Conservation (phyloP, 2,888 invertebrate species). For the Drosophila neotestacea region DNA sequence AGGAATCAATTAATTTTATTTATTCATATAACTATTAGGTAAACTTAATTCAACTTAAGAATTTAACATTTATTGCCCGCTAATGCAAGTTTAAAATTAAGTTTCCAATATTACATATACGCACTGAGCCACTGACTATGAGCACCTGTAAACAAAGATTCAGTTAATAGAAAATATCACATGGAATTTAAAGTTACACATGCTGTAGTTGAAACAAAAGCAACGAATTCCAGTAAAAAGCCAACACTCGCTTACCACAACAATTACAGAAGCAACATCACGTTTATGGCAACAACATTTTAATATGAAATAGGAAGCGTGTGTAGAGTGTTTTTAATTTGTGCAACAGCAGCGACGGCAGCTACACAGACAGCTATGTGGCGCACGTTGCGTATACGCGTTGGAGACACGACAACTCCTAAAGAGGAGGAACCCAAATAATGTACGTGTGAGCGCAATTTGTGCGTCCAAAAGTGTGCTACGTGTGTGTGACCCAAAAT, state of each 20-base stretch:
- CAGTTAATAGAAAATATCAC: neutral
- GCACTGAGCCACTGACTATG: neutral
- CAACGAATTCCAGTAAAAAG: neutral
- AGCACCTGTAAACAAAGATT: slow-evolving; percentile 6
- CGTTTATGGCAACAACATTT: slow-evolving; percentile 68
- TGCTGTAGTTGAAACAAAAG: slow-evolving; percentile 38
- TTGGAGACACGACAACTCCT: slow-evolving; percentile 14
- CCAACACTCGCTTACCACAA: slow-evolving; percentile 36
- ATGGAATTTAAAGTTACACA: slow-evolving; percentile 41
- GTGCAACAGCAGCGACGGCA: slow-evolving; percentile 47
- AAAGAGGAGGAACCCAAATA: slow-evolving; percentile 33
- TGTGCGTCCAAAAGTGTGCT: slow-evolving; percentile 57
- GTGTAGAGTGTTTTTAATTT: slow-evolving; percentile 67
- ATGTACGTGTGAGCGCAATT: slow-evolving; percentile 66
- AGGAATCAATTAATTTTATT: neutral
- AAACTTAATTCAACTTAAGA: too few relatives aligned
- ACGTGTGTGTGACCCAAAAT: slow-evolving; percentile 79
- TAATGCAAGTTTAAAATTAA: slow-evolving; percentile 1
- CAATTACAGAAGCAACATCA: slow-evolving; percentile 63
- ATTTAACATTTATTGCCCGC: too few relatives aligned
- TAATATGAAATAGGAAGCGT: slow-evolving; percentile 56
- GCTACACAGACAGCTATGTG: slow-evolving; percentile 11
- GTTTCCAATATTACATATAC: slow-evolving; percentile 21
- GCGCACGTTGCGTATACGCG: slow-evolving; percentile 56
- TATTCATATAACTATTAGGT: too few relatives aligned